phyloP scores from a whole-genome alignment of 2,797 vertebrate species.

The Euphonia xanthogaster region DNA sequence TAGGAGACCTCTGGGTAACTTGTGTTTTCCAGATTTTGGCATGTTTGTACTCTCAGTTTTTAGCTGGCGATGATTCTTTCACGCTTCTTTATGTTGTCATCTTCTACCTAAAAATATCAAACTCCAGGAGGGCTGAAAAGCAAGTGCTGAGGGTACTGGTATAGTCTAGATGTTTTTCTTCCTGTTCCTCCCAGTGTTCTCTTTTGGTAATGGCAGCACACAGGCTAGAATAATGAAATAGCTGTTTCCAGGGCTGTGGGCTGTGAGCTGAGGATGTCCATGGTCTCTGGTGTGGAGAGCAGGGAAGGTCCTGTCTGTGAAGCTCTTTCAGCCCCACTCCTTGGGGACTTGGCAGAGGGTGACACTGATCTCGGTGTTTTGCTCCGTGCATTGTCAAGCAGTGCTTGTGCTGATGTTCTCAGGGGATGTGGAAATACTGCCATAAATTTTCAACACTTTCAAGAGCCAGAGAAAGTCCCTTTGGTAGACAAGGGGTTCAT shows the following conservation, averaged over 20 bases:
- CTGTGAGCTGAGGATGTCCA: not conserved
- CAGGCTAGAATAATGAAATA: not conserved
- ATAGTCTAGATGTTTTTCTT: not conserved
- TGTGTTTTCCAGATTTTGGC: slow-evolving; percentile 38
- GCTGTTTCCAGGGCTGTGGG: not conserved
- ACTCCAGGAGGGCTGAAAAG: not conserved
- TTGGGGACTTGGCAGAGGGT: not conserved
- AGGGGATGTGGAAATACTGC: not conserved
- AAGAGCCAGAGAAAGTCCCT: not conserved
- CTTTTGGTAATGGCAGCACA: not conserved
- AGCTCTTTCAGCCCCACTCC: not conserved
- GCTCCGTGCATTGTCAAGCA: not conserved
- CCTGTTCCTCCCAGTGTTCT: not conserved
- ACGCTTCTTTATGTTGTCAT: slow-evolving; percentile 44
- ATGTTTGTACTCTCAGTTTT: slow-evolving; percentile 44
- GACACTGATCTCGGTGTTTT: not conserved
- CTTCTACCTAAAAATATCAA: slow-evolving; percentile 42
- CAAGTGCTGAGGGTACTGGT: not conserved
- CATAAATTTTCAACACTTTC: not conserved
- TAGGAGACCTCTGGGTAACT: not conserved
- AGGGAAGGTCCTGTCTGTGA: not conserved
- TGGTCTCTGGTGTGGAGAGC: not conserved
- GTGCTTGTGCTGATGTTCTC: not conserved
- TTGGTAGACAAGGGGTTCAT: not conserved
- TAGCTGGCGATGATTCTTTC: slow-evolving; percentile 13